Percentiles rank a stretch among this genome's conserved stretches.
phyloP scores from a whole-genome alignment of 2,113 vertebrate genomes.

The Pelobates fuscus region DNA sequence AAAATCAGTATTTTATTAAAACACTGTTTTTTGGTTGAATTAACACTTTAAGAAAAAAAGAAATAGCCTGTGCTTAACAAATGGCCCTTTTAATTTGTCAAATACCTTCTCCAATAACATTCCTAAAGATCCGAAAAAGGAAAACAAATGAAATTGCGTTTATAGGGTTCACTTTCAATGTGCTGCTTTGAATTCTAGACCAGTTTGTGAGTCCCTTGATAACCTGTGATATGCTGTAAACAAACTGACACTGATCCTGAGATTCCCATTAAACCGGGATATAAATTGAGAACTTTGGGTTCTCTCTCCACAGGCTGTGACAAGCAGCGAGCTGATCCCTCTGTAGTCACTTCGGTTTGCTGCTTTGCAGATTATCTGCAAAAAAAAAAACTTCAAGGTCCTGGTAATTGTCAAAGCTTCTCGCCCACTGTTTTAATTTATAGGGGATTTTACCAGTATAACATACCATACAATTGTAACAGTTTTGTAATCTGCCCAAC shows the following conservation, averaged over 20 bases:
- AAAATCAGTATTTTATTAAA: no score
- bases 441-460: slow-evolving; percentile 27
- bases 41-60: no score
- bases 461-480: background rate
- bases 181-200: slow-evolving; percentile 20
- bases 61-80: no score
- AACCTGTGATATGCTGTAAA: slow-evolving; percentile 36
- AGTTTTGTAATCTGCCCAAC: slow-evolving; percentile 4
- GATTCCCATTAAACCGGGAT: slow-evolving; percentile 22
- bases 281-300: slow-evolving; percentile 18
- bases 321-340: slow-evolving; percentile 18
- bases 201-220: slow-evolving; percentile 21
- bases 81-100: no score
- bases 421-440: slow-evolving; percentile 25
- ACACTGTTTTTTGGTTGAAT: no score
- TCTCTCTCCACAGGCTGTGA: slow-evolving; percentile 23
- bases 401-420: slow-evolving; percentile 21
- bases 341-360: slow-evolving; percentile 11
- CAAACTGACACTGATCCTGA: slow-evolving; percentile 38
- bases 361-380: slow-evolving; percentile 15
- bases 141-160: background rate
- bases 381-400: slow-evolving; percentile 30
- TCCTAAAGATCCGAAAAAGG: background rate
- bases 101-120: background rate
- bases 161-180: background rate